Conservation (phyloP, 2,797 vertebrate genomes). For the Sebastolobus alascanus region DNA sequence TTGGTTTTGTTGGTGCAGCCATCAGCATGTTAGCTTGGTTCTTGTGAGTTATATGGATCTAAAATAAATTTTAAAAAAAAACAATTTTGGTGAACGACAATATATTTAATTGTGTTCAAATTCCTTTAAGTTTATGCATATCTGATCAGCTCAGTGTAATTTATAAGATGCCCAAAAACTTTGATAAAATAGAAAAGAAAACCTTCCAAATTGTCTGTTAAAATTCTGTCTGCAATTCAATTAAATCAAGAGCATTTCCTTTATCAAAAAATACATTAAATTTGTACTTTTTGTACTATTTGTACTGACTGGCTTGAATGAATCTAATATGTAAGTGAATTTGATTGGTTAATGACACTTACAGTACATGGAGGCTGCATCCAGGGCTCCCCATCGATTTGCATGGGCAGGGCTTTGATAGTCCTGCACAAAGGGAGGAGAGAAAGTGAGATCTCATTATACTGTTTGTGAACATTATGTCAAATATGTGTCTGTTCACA, state of each 20-base stretch:
- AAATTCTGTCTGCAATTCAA: neutral
- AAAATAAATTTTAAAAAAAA: slow-evolving; percentile 23
- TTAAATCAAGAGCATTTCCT: neutral
- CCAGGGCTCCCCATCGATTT: slow-evolving; percentile 97
- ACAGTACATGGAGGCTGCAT: slow-evolving; percentile 96
- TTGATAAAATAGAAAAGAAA: neutral
- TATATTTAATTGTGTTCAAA: neutral
- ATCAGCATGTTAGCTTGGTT: slow-evolving; percentile 95
- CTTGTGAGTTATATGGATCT: slow-evolving; percentile 93
- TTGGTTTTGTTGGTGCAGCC: slow-evolving; percentile 85
- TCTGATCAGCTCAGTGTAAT: neutral
- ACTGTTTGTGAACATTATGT: neutral
- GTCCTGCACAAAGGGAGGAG: slow-evolving; percentile 83
- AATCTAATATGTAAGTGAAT: neutral
- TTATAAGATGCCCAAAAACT: neutral
- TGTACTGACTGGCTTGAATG: neutral
- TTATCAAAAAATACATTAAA: neutral
- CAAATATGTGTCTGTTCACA: slow-evolving; percentile 1
- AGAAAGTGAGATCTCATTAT: neutral
- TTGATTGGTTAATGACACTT: slow-evolving; percentile 62
- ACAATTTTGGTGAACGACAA: neutral
- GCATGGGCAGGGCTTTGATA: slow-evolving; percentile 93
- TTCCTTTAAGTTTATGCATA: neutral
- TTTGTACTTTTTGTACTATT: neutral
- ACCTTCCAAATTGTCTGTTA: neutral